A percentile compares a stretch with the other conserved stretches of the same genome.
Conservation (phyloP, 2,888 invertebrate species). For the Sarcophaga carnaria region DNA sequence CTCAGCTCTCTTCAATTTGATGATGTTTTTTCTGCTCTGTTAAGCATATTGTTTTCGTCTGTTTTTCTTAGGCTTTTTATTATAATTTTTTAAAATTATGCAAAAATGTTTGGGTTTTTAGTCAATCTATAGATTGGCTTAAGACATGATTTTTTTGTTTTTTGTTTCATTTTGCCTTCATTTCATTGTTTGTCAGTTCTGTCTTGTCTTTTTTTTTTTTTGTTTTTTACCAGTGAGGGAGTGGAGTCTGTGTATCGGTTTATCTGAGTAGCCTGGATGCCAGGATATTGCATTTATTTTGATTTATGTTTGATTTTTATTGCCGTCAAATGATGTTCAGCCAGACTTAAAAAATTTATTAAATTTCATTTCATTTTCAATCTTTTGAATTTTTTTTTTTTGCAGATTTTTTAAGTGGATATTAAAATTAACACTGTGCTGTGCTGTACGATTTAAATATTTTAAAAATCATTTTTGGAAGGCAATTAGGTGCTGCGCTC, state of each 20-base stretch:
- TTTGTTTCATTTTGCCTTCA: conserved; percentile 1
- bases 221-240: no score
- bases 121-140: conserved; percentile 45
- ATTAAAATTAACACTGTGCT: background rate
- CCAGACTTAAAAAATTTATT: conserved; percentile 57
- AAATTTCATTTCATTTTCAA: conserved; percentile 33
- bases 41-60: conserved; percentile 14
- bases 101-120: conserved; percentile 57
- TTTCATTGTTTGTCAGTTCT: no score
- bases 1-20: conserved; percentile 11
- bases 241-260: no score
- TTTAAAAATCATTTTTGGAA: background rate
- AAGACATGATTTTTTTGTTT: background rate
- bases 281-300: conserved; percentile 67
- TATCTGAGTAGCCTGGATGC: no score
- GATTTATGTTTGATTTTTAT: conserved; percentile 68
- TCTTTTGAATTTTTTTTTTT: background rate
- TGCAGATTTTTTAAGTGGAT: background rate
- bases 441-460: background rate
- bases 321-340: conserved; percentile 60
- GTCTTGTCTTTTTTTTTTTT: no score
- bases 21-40: conserved; percentile 15
- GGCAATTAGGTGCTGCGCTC: background rate
- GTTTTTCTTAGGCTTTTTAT: background rate
- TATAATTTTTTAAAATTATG: conserved; percentile 47